Conservation (phyloP, 2,797 vertebrate species). For the Melanotaenia trifasciata region DNA sequence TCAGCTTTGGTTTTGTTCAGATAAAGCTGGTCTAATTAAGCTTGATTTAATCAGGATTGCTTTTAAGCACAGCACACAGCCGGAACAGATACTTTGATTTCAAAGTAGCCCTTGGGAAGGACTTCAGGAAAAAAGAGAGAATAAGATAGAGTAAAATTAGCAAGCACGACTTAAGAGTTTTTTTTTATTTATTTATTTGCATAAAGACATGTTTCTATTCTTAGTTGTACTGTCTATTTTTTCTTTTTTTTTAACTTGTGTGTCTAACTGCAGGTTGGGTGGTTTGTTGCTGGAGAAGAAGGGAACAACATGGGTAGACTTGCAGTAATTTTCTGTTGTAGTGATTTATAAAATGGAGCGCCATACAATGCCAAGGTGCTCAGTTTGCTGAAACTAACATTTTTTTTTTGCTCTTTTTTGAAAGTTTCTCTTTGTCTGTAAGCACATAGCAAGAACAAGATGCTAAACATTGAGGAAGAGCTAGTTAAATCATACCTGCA, state of each 20-base stretch:
- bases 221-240: constrained; percentile 48
- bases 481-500: constrained; percentile 72
- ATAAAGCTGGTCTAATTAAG: constrained; percentile 87
- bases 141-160: constrained; percentile 74
- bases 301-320: constrained; percentile 32
- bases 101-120: constrained; percentile 79
- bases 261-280: constrained; percentile 59
- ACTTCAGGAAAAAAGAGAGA: constrained; percentile 75
- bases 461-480: constrained; percentile 69
- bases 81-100: constrained; percentile 82
- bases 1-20: constrained; percentile 80
- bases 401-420: constrained; percentile 49
- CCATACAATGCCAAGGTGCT: constrained; percentile 61
- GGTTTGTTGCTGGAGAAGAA: constrained; percentile 52
- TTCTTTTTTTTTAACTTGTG: constrained; percentile 26
- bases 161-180: constrained; percentile 61
- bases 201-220: constrained; percentile 73
- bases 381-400: constrained; percentile 69
- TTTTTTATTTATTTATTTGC: constrained; percentile 63
- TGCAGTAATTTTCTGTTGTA: constrained; percentile 35
- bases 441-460: constrained; percentile 43
- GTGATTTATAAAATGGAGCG: constrained; percentile 71
- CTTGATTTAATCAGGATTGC: constrained; percentile 85
- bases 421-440: constrained; percentile 53
- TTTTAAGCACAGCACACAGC: constrained; percentile 80